phyloP scores from a whole-genome alignment of 2,113 vertebrate genomes.

The Etia nguti region DNA sequence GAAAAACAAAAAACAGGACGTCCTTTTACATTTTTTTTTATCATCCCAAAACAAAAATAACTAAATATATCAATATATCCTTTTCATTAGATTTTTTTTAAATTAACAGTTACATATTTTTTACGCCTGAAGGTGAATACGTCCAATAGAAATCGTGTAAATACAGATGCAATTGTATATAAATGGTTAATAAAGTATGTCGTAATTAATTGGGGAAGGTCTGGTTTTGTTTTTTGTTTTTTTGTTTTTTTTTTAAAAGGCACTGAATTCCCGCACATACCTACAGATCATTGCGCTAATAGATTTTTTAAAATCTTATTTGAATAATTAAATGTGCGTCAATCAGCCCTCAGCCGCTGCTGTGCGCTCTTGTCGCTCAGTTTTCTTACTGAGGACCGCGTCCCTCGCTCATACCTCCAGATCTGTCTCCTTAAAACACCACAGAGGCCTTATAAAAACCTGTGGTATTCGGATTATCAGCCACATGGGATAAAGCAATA shows the following conservation, averaged over 20 bases:
- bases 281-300: not conserved
- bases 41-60: not conserved
- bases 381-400: not conserved
- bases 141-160: not conserved
- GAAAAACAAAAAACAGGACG: not conserved
- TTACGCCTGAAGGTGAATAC: not conserved
- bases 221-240: too few relatives aligned
- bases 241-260: not conserved
- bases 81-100: not conserved
- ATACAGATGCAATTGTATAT: not conserved
- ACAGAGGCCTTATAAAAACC: slow-evolving; percentile 46
- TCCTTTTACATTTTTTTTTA: fast-evolving
- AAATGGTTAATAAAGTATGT: not conserved
- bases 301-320: not conserved
- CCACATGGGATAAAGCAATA: slow-evolving; percentile 72
- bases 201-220: not conserved
- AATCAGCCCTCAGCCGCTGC: not conserved
- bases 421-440: not conserved
- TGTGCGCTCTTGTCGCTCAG: not conserved
- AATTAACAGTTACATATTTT: not conserved
- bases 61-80: not conserved
- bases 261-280: not conserved
- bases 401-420: not conserved
- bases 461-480: slow-evolving; percentile 75
- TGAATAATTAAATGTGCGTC: not conserved